Base-by-base conservation (phyloP, 1,140 invertebrate species). In the Melipona quadrifasciata region DNA sequence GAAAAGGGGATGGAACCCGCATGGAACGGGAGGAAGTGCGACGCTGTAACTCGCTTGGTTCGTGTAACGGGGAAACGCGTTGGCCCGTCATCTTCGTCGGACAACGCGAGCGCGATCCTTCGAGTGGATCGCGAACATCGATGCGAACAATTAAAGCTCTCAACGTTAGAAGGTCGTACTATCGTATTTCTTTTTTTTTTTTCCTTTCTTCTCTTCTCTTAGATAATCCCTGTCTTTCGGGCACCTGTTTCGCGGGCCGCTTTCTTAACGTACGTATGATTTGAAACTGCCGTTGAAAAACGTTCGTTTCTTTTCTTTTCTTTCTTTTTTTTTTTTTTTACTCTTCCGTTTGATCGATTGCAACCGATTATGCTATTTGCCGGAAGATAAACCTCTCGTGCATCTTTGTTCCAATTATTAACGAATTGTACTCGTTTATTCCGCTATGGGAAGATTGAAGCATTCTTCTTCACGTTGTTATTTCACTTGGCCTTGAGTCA, bases 71-170 rank as follows among this genome's bases (percentile, higher is more conserved):
- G n/a, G 39, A 83, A 84, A 65, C 82, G 47, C 47, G 67, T 55
- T 61, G 73, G 51, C 55, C 24, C 34, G 74, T 85, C 75, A 64
- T 84, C 82, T 68, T 31, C 67, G 47, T n/a, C 61, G 77, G 77
- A 88, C 57, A 85, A 87, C 82, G 86, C 77, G 34, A 78, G 82
- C 31, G 58, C 73, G 72, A 70, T 61, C 68, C 65, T 81, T 85
- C 71, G 53, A 81, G 77, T 78, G 68, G 65, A 88, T 87, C 77
- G 82, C 77, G 75, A 80, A 75, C 55, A 77, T 34, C 74, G 81
- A 70, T 57, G 65, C 75, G 27, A 64, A 71, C 78, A 72, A 73
- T 80, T 58, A 78, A 80, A 85, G 73, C 65, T 85, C 67, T n/a
- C 58, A 64, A 80, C 47, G 64, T 27, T 81, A 51, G 27, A 80